Evolutionary conservation across 2,888 invertebrate genomes (phyloP), one percentile per base, ranked within the genome.

Genomic region (Minunthozetes semirufus): DNA sequence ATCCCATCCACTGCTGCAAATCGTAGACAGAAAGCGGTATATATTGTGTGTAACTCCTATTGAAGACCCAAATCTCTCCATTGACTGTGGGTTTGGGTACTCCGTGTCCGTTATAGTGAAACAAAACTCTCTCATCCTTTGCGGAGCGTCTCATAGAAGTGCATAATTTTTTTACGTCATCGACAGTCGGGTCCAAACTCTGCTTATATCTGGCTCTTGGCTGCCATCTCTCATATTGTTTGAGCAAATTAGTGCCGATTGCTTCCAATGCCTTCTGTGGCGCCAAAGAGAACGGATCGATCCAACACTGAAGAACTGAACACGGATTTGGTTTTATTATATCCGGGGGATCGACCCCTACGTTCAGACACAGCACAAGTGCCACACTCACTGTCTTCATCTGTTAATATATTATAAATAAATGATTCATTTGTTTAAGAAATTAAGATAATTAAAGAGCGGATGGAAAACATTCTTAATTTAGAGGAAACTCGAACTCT

Each of bases 361-460:
- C 93, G 84, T 99, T 99, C 56, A 99, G 87, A 84, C 99, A 99
- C 63, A 99, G 85, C 38, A 99, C 97, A 77, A 99, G 85, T 0
- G 98, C 98, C 76, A 99, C 98, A 84, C 97, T 97, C 76, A 98
- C 97, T 0, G 99, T 99, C 86, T 98, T 98, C 93, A 98, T 97
- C 90, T 95, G 84, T 50, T 19, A 50, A 19, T n/a, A 50, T 19
- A 50, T 6, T n/a, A 50, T 6, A 25, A 72, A 75, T 75, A 70
- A 73, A 48, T 38, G 59, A 27, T 6, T 27, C 15, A 13, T 59
- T 27, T 13, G 11, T 27, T 9, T 4, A 19, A 50, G 19, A 19
- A 17, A 17, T 48, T 13, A 48, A 59, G n/a, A n/a, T n/a, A n/a
- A n/a, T n/a, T n/a, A n/a, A 73, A 25, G 17, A 11, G 63, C 50